These are phyloP conservation scores for Heteronetta atricapilla DNA, from an alignment of 2,113 vertebrate species.

Conservation along the genomic window DNA sequence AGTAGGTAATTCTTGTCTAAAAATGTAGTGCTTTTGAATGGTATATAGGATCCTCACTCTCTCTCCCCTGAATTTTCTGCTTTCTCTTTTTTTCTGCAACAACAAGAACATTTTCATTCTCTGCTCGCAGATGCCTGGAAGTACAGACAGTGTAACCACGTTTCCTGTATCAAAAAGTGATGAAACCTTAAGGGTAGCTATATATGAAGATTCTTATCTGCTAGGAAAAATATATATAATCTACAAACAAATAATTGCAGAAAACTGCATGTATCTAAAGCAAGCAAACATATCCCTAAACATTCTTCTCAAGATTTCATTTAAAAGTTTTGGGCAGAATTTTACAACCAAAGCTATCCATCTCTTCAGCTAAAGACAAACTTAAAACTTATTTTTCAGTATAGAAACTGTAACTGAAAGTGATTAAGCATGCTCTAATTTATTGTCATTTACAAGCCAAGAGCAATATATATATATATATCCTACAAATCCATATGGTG, in stretches of 20 bases:
- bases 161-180: not conserved
- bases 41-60: not conserved
- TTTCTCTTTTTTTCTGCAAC: not conserved
- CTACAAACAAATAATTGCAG: not conserved
- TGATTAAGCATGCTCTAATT: not conserved
- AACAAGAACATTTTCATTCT: not conserved
- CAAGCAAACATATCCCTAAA: not conserved
- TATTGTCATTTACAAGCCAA: constrained; percentile 18
- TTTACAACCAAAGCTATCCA: not conserved
- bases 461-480: not conserved
- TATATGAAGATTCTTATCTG: not conserved
- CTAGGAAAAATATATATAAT: not conserved
- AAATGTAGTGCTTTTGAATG: not conserved
- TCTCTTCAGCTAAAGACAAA: not conserved
- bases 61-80: not conserved
- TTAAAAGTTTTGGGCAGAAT: not conserved
- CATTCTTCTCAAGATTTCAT: not conserved
- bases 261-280: not conserved
- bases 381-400: not conserved
- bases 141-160: not conserved
- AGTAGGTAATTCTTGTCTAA: not conserved
- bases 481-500: constrained; percentile 25
- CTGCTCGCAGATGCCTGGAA: not conserved
- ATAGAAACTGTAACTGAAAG: not conserved
- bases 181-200: not conserved